Base-by-base conservation (phyloP, 2,113 vertebrate genomes). In the Dicentrarchus labrax region DNA sequence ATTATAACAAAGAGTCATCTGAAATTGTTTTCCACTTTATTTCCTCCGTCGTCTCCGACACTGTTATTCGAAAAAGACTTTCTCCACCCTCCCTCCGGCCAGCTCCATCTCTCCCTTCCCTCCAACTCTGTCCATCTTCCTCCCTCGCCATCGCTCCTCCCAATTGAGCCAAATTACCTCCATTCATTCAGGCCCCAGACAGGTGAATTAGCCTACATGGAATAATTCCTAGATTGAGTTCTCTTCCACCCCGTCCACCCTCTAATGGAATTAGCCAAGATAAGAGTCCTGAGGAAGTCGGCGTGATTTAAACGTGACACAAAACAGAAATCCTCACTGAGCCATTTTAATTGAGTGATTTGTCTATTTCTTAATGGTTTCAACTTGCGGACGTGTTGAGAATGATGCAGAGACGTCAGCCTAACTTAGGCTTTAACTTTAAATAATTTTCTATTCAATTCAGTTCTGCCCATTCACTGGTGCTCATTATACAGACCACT, bases 271-370 rank as follows among this genome's bases (percentile, higher is more conserved):
- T 95, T 86, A 93, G 48, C 47, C 7, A 9, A 92, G 93, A 93
- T 93, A 92, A 92, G 91, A 79, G 86, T 88, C 82, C 69, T 0
- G 72, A 88, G 83, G 86, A 94, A 95, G 93, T 94, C 88, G 75
- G 90, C 89, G 91, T 96, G 96, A 97, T 97, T 96, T 96, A 96
- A 96, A 95, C 95, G 95, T 93, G 95, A 96, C 95, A 94, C 91
- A 82, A 92, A 96, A 95, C 88, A 89, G 76, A 82, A 80, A 73
- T 87, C 87, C 85, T 84, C 45, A 6, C 60, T 12, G 68, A 94
- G 92, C 89, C 93, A 81, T 95, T 97, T 96, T 97, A 98, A 98
- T 97, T 95, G 96, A 97, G 97, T 95, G 96, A 97, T 97, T 97
- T 96, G 96, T 97, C 96, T 97, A 91, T 91, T 95, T 96, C 95